Evolutionary conservation across 2,797 vertebrate genomes (phyloP).

Genomic region (Lepus oiostolus): DNA sequence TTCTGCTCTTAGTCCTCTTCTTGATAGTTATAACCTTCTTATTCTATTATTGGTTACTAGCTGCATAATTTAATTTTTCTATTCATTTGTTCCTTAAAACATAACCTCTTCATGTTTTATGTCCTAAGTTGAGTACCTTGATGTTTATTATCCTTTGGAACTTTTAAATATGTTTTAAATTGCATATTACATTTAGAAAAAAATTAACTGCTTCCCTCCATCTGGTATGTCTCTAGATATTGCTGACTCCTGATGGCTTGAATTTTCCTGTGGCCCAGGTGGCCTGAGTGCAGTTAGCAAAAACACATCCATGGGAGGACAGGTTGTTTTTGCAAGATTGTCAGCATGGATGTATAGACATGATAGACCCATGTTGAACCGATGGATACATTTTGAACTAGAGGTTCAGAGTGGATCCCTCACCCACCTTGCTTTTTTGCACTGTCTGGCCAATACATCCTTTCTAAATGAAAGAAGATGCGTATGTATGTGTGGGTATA

Average conservation of each 20-base stretch:
- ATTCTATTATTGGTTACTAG: constrained; percentile 25
- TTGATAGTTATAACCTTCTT: constrained; percentile 13
- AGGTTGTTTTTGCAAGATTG: neutral
- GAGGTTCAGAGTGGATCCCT: neutral
- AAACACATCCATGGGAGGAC: neutral
- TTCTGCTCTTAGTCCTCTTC: neutral
- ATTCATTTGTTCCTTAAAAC: constrained; percentile 34
- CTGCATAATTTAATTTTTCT: constrained; percentile 61
- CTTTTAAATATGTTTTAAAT: constrained; percentile 43
- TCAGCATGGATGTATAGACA: neutral
- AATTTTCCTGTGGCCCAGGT: neutral
- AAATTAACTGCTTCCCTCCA: neutral
- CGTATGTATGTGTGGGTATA: neutral
- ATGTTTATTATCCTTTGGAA: constrained; percentile 19
- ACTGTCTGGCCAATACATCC: neutral
- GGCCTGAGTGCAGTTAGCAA: neutral
- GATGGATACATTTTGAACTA: neutral
- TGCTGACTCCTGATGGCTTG: neutral
- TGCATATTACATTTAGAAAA: constrained; percentile 28
- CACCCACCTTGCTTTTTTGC: constrained; percentile 6
- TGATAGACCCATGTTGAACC: neutral
- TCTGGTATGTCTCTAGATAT: neutral
- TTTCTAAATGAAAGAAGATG: neutral
- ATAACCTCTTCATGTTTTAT: constrained; percentile 38
- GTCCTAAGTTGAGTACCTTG: neutral